phyloP scores from a whole-genome alignment of 2,888 invertebrate genomes.

The Aricia artaxerxes region DNA sequence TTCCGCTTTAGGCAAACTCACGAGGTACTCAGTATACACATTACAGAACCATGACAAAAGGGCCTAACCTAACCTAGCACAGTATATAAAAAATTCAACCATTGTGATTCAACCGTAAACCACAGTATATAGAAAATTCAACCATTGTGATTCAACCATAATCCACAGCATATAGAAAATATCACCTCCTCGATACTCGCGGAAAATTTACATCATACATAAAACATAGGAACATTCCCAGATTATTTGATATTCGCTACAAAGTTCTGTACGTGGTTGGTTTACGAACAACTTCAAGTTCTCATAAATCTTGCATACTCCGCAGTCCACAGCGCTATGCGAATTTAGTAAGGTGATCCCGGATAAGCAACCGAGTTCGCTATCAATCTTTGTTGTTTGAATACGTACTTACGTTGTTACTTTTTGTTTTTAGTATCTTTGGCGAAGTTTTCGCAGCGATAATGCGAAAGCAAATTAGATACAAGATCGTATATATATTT shows the following conservation, averaged over 20 bases:
- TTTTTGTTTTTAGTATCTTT: conserved; percentile 17
- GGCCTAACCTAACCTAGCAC: no score
- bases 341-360: conserved; percentile 42
- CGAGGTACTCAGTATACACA: no score
- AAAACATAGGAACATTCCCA: conserved; percentile 26
- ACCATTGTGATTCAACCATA: background rate
- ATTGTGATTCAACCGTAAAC: background rate
- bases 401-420: conserved; percentile 2
- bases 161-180: conserved; percentile 1
- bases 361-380: conserved; percentile 34
- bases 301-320: conserved; percentile 42
- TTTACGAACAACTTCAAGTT: conserved; percentile 36
- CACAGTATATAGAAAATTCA: background rate
- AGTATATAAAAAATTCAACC: background rate
- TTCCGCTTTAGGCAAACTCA: no score
- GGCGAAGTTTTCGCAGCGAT: background rate
- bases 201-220: conserved; percentile 30
- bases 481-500: background rate
- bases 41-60: no score
- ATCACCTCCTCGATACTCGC: conserved; percentile 6
- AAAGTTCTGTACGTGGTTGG: conserved; percentile 37
- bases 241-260: conserved; percentile 32
- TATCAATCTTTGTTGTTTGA: conserved; percentile 30
- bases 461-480: conserved; percentile 6
- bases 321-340: conserved; percentile 40